Evolutionary conservation across 2,113 vertebrate species (phyloP).

Genomic region (Progne subis): DNA sequence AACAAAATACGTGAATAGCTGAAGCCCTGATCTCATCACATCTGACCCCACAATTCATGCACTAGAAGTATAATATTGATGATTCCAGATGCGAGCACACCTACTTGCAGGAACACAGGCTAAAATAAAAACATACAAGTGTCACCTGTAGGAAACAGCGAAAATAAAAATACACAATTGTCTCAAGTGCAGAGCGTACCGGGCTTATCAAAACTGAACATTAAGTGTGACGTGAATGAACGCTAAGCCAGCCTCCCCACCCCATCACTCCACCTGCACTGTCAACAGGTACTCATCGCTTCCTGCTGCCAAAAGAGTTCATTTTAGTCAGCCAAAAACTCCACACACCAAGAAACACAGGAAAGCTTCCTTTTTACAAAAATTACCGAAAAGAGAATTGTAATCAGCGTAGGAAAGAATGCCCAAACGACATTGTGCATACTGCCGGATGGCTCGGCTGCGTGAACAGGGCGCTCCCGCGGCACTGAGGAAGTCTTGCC

Average conservation of each 20-base stretch:
- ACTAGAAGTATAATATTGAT: background rate
- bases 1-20: background rate
- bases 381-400: background rate
- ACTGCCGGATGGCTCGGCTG: background rate
- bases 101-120: slow-evolving; percentile 14
- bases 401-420: background rate
- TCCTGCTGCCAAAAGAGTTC: background rate
- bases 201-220: background rate
- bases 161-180: background rate
- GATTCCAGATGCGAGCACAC: background rate
- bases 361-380: background rate
- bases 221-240: background rate
- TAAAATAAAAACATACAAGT: slow-evolving; percentile 14
- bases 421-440: rapidly evolving
- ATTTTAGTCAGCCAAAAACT: background rate
- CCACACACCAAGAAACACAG: background rate
- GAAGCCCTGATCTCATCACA: slow-evolving; percentile 13
- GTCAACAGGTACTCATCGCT: background rate
- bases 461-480: rapidly evolving
- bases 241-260: background rate
- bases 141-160: slow-evolving; percentile 13
- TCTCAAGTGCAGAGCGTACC: background rate
- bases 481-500: background rate
- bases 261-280: background rate
- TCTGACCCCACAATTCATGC: slow-evolving; percentile 1